Conservation (phyloP, 2,797 vertebrate species). For the Remorina albescens region DNA sequence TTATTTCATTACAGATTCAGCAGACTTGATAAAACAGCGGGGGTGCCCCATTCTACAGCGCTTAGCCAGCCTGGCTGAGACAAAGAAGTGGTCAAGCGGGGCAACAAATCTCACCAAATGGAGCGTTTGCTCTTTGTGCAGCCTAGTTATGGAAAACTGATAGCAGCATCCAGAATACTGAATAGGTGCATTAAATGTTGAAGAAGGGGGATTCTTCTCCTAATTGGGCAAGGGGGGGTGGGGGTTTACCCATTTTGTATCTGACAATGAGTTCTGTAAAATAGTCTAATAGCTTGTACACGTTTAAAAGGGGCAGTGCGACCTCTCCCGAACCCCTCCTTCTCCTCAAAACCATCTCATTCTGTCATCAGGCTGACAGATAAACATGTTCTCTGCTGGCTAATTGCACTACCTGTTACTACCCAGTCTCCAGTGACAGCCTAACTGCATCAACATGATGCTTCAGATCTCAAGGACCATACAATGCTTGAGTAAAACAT, state of each 20-base stretch:
- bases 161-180: conserved; percentile 93
- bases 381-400: conserved; percentile 74
- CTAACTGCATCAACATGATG: conserved; percentile 59
- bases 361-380: conserved; percentile 73
- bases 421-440: conserved; percentile 69
- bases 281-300: conserved; percentile 85
- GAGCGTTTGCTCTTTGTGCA: conserved; percentile 92
- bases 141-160: conserved; percentile 95
- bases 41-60: conserved; percentile 93
- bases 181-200: conserved; percentile 98
- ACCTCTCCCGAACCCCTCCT: conserved; percentile 3
- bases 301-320: conserved; percentile 75
- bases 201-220: conserved; percentile 87
- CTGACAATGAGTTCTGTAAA: conserved; percentile 88
- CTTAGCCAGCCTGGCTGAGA: conserved; percentile 93
- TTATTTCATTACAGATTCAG: conserved; percentile 98
- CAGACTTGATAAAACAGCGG: conserved; percentile 99
- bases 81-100: conserved; percentile 97
- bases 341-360: conserved; percentile 69
- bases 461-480: conserved; percentile 70
- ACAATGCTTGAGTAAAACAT: conserved; percentile 52
- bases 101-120: conserved; percentile 99
- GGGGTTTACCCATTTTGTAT: conserved; percentile 86
- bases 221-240: conserved; percentile 91
- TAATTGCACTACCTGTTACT: conserved; percentile 81